Conservation (phyloP, 2,113 vertebrate species). For the Protobothrops mucrosquamatus region DNA sequence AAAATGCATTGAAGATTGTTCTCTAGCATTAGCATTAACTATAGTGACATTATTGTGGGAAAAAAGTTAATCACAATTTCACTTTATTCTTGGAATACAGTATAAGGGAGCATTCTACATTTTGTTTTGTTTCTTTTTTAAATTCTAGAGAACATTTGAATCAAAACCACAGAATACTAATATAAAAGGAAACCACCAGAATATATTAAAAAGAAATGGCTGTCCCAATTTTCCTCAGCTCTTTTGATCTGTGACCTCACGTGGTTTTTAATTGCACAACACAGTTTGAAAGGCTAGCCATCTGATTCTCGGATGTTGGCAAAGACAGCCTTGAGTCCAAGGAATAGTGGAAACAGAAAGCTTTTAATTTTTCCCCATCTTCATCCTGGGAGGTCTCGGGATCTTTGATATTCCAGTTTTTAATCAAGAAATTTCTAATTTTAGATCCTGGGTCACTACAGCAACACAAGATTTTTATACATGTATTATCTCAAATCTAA, state of each 20-base stretch:
- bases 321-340: not conserved
- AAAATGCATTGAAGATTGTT: not conserved
- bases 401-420: not conserved
- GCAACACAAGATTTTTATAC: not conserved
- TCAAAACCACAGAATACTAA: not conserved
- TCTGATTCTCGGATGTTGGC: not conserved
- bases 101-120: not conserved
- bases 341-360: not conserved
- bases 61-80: not conserved
- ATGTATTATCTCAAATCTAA: not conserved
- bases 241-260: not conserved
- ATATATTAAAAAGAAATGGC: not conserved
- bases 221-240: not conserved
- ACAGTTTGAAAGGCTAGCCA: not conserved
- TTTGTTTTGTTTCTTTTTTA: not conserved
- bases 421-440: not conserved
- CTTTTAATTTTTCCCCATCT: not conserved
- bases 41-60: not conserved
- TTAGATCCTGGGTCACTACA: not conserved
- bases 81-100: not conserved
- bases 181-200: not conserved
- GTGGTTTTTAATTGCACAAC: not conserved
- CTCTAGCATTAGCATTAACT: not conserved
- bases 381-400: not conserved
- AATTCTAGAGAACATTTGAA: not conserved